These are phyloP conservation scores for Tupaia chinensis DNA, from an alignment of 2,113 vertebrate species.

Conservation along the genomic window DNA sequence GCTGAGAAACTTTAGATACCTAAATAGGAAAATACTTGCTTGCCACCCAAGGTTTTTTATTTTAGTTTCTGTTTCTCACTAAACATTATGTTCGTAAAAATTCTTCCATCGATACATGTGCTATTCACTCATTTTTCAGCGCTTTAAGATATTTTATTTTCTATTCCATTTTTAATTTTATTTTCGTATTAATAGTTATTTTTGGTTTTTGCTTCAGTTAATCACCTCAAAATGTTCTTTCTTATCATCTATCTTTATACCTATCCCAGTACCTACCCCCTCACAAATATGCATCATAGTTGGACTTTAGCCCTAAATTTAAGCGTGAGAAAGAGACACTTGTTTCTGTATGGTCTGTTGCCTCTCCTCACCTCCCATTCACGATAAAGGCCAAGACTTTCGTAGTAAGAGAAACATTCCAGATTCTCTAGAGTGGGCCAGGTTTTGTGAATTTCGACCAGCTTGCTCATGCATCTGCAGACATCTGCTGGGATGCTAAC, in stretches of 20 bases:
- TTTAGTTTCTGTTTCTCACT: background rate
- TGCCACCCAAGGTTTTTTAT: background rate
- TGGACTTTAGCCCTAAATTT: background rate
- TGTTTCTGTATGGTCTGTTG: background rate
- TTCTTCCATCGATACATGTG: background rate
- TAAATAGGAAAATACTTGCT: background rate
- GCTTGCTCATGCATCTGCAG: background rate
- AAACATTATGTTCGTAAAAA: background rate
- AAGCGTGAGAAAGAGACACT: background rate
- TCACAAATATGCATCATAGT: accelerated
- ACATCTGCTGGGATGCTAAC: background rate
- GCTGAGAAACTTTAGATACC: background rate
- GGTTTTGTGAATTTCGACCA: background rate
- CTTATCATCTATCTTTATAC: background rate
- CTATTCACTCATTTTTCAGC: background rate
- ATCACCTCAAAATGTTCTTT: background rate
- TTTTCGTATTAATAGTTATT: background rate
- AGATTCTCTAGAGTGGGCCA: background rate
- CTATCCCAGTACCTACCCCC: background rate
- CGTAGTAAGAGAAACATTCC: background rate
- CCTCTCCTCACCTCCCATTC: background rate
- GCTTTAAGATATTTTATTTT: background rate
- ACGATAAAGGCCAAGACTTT: background rate
- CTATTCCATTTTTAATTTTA: background rate
- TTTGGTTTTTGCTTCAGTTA: background rate